Evolutionary conservation across 35 echinoderm and acorn worm species (phyloP).

Genomic region (Lytechinus pictus): DNA sequence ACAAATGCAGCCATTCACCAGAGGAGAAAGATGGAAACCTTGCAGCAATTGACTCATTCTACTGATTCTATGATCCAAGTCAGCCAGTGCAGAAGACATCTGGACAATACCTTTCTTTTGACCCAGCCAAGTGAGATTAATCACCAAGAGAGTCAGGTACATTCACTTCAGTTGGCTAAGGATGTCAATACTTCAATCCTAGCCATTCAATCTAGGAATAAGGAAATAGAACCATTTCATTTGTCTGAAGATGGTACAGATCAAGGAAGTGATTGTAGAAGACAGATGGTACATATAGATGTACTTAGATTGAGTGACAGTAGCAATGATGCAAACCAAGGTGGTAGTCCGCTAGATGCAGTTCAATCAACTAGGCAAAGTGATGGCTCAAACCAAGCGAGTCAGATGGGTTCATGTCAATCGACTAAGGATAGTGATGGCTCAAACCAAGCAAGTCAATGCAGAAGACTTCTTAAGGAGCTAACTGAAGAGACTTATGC

Average conservation of each 20-base stretch:
- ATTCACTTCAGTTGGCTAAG: not conserved
- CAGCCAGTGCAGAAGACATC: not conserved
- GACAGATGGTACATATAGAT: not conserved
- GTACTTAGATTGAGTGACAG: not conserved
- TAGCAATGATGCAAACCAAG: not conserved
- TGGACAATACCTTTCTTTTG: not conserved
- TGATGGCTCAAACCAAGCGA: not conserved
- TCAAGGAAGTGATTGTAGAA: not conserved
- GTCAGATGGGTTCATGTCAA: not conserved
- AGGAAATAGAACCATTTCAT: not conserved
- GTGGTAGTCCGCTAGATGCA: too few relatives aligned
- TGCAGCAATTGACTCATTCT: not conserved
- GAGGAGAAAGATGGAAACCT: not conserved
- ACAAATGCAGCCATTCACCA: not conserved
- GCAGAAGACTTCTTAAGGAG: not conserved
- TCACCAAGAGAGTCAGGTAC: not conserved
- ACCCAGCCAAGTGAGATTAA: not conserved
- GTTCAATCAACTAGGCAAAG: too few relatives aligned
- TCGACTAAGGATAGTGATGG: not conserved
- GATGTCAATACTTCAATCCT: not conserved
- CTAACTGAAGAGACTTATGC: not conserved
- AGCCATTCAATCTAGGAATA: not conserved
- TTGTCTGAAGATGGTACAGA: not conserved
- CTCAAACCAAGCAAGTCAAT: not conserved
- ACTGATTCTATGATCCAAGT: not conserved